Conservation (phyloP, 1,140 invertebrate species). For the Drosophila kanapiae region DNA sequence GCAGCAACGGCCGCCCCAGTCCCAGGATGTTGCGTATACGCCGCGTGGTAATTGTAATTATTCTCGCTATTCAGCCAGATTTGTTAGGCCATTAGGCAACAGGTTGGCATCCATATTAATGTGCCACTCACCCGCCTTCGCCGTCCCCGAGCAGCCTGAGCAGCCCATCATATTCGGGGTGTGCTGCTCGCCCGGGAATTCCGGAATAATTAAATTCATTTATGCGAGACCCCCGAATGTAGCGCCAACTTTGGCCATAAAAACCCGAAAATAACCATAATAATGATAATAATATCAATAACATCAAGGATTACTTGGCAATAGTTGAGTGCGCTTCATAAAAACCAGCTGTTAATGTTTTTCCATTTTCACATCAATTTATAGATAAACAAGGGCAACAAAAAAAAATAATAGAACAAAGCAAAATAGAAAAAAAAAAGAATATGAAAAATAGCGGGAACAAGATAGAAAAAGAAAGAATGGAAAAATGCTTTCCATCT, state of each 20-base stretch:
- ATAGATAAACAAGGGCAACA: constrained; percentile 22
- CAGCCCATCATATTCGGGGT: constrained; percentile 23
- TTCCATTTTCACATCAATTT: constrained; percentile 56
- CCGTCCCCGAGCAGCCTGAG: constrained; percentile 26
- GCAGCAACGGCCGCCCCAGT: not conserved
- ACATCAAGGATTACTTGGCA: constrained; percentile 63
- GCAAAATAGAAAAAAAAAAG: not conserved
- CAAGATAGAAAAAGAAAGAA: constrained; percentile 2
- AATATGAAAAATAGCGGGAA: not conserved
- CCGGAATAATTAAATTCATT: constrained; percentile 76
- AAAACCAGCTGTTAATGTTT: constrained; percentile 74
- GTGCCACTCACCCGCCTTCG: constrained; percentile 25
- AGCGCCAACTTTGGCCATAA: constrained; percentile 66
- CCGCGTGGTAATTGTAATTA: constrained; percentile 62
- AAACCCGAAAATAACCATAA: constrained; percentile 67
- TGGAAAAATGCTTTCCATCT: constrained; percentile 25
- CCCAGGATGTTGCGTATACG: constrained; percentile 51
- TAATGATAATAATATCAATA: constrained; percentile 69
- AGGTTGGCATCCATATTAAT: constrained; percentile 58
- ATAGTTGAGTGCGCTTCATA: constrained; percentile 69
- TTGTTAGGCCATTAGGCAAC: constrained; percentile 60
- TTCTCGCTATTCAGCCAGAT: constrained; percentile 52
- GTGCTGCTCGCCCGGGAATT: constrained; percentile 26
- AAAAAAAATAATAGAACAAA: not conserved
- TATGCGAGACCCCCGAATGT: constrained; percentile 45